Evolutionary conservation across 2,113 vertebrate genomes (phyloP).

Genomic region (Halcyon senegalensis): DNA sequence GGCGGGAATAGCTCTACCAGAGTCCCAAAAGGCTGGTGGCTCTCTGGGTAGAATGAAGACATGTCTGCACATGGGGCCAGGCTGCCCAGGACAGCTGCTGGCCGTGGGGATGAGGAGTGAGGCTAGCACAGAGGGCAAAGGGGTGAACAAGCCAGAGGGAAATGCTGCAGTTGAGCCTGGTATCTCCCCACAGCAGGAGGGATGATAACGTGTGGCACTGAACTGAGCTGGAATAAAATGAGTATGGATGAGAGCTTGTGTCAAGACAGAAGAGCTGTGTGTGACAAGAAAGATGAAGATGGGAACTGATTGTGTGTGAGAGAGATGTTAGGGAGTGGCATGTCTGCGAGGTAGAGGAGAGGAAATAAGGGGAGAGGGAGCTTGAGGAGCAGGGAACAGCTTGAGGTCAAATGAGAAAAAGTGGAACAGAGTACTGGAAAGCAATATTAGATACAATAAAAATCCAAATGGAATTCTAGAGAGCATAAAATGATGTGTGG

Average conservation of each 20-base stretch:
- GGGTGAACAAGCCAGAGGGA: not conserved
- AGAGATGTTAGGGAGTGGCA: not conserved
- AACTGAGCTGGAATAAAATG: not conserved
- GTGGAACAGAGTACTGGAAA: not conserved
- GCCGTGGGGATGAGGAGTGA: not conserved
- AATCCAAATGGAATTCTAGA: not conserved
- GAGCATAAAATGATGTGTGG: not conserved
- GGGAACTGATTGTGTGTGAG: not conserved
- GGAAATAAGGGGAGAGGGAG: not conserved
- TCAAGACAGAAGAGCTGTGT: not conserved
- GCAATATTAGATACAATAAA: not conserved
- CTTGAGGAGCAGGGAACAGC: not conserved
- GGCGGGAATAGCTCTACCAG: not conserved
- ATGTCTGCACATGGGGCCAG: not conserved
- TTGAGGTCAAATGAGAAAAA: not conserved
- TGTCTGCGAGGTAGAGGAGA: not conserved
- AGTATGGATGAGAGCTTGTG: not conserved
- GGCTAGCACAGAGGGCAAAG: rapidly evolving
- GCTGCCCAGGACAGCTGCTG: not conserved
- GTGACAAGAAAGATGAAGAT: not conserved
- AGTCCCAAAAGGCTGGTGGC: not conserved
- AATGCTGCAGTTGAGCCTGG: not conserved
- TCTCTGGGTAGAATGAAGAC: not conserved
- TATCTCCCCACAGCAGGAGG: not conserved
- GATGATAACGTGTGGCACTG: not conserved